These are phyloP conservation scores for Athene cunicularia DNA, from an alignment of 2,113 vertebrate species.

Conservation along the genomic window DNA sequence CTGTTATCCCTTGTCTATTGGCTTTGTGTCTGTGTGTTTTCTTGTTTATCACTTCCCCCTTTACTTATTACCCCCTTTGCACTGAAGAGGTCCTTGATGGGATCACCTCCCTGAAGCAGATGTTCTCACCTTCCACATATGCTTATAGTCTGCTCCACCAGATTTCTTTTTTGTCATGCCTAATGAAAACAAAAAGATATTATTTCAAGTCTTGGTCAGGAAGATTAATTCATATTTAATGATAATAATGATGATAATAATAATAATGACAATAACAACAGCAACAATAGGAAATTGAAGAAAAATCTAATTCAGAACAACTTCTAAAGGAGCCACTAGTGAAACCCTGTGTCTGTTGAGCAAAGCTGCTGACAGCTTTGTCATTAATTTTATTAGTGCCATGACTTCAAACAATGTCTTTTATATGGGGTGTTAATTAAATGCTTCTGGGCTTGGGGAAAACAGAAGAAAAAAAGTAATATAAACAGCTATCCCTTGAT, in stretches of 20 bases:
- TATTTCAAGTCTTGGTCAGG: neutral
- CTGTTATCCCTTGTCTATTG: neutral
- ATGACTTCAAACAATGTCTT: neutral
- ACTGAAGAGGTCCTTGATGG: neutral
- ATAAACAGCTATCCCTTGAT: neutral
- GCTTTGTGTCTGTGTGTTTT: neutral
- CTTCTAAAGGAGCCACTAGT: neutral
- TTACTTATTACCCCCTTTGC: neutral
- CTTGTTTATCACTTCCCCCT: neutral
- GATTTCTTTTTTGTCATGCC: neutral
- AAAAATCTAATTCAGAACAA: neutral
- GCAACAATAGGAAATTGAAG: neutral
- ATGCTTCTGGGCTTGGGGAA: neutral
- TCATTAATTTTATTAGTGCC: neutral
- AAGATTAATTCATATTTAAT: neutral
- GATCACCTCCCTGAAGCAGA: neutral
- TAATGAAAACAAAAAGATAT: neutral
- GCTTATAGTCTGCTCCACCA: neutral
- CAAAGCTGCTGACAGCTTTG: neutral
- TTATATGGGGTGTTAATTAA: neutral
- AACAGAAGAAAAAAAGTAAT: neutral
- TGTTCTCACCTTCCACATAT: neutral
- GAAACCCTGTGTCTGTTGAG: neutral
- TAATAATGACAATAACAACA: rapidly evolving
- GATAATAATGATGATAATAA: neutral